phyloP scores from a whole-genome alignment of 2,888 invertebrate species.

The Hirtodrosophila alboralis region DNA sequence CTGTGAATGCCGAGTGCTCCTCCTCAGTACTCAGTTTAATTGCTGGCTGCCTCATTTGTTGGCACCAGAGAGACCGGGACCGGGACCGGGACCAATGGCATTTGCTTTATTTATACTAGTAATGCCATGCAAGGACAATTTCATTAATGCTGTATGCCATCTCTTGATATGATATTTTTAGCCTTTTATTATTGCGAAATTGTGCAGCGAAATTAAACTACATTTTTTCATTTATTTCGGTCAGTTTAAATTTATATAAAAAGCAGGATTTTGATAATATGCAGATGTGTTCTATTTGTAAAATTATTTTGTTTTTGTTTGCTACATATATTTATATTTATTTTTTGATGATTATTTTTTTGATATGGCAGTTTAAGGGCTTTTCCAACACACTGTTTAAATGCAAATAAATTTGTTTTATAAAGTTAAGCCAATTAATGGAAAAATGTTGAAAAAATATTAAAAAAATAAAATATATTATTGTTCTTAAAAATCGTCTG shows the following conservation, averaged over 20 bases:
- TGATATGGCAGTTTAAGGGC: too few relatives aligned
- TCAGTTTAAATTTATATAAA: slow-evolving; percentile 3
- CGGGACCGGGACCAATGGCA: background rate
- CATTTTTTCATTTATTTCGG: background rate
- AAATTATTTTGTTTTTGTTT: too few relatives aligned
- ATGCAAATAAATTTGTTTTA: too few relatives aligned
- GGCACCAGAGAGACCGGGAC: background rate
- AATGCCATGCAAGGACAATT: slow-evolving; percentile 44
- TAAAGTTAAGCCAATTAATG: too few relatives aligned
- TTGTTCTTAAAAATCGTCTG: too few relatives aligned
- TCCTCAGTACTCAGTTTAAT: slow-evolving; percentile 63
- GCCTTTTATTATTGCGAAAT: slow-evolving; percentile 13
- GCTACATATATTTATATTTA: too few relatives aligned
- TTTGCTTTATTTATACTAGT: slow-evolving; percentile 33
- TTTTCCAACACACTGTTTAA: too few relatives aligned
- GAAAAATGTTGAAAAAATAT: too few relatives aligned
- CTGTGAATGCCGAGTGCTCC: slow-evolving; percentile 23
- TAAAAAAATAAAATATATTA: too few relatives aligned
- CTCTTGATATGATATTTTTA: slow-evolving; percentile 22
- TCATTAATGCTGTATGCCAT: slow-evolving; percentile 42
- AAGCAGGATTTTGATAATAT: too few relatives aligned
- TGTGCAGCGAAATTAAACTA: slow-evolving; percentile 4
- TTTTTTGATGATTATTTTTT: too few relatives aligned
- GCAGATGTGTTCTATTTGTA: too few relatives aligned
- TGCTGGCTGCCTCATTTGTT: slow-evolving; percentile 61